phyloP scores from a whole-genome alignment of 2,113 vertebrate species.

The Mionectes macconnelli region DNA sequence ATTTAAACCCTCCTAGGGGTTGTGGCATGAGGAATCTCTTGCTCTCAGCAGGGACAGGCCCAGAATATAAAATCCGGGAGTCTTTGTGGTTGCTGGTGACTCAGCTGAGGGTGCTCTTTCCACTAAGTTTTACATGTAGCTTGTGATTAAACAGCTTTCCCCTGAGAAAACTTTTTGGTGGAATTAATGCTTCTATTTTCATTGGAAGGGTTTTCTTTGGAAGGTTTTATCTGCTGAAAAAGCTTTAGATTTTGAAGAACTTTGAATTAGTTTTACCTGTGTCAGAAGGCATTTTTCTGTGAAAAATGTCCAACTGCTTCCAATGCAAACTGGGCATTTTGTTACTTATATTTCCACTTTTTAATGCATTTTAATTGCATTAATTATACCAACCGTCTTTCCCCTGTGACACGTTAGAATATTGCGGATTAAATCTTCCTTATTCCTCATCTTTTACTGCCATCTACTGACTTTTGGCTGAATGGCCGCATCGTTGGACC shows the following conservation, averaged over 20 bases:
- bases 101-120: neutral
- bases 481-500: accelerated
- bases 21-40: neutral
- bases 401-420: neutral
- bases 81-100: neutral
- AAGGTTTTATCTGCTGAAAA: neutral
- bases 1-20: neutral
- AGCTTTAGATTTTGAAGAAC: neutral
- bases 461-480: neutral
- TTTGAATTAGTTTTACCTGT: neutral
- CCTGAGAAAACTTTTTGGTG: neutral
- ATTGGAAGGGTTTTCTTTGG: neutral
- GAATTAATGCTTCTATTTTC: neutral
- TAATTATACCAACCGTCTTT: neutral
- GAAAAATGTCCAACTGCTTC: neutral
- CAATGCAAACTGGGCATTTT: neutral
- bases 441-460: neutral
- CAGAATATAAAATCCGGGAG: neutral
- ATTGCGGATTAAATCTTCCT: neutral
- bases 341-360: neutral
- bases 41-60: neutral
- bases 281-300: neutral
- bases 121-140: neutral
- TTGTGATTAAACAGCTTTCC: neutral
- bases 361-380: neutral